Evolutionary conservation across 2,113 vertebrate species (phyloP).

Genomic region (Plestiodon gilberti): DNA sequence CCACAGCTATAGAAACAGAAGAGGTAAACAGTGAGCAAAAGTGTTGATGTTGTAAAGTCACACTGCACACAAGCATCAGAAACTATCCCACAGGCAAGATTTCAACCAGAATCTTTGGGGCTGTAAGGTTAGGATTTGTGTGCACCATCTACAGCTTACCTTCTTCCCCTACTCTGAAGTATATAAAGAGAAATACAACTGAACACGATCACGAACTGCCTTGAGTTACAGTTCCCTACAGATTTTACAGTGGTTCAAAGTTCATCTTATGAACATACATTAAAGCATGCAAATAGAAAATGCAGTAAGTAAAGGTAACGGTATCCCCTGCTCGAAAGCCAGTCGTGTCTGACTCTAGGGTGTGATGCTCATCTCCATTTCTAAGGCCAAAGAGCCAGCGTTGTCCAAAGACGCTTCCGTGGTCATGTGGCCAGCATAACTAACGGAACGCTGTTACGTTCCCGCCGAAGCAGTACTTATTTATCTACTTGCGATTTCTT

Average conservation of each 20-base stretch:
- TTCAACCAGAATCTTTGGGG: neutral
- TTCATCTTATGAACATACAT: neutral
- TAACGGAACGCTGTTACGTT: too few species aligned
- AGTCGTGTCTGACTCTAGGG: too few species aligned
- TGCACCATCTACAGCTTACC: neutral
- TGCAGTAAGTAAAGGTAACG: too few species aligned
- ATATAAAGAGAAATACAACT: neutral
- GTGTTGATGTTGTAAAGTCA: neutral
- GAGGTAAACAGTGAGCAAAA: slow-evolving; percentile 38
- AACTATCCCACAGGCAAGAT: neutral
- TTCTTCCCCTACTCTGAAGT: neutral
- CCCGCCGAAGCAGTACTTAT: too few species aligned
- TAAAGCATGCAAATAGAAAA: too few species aligned
- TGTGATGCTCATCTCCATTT: too few species aligned
- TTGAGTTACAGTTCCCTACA: neutral
- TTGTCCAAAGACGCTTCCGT: too few species aligned
- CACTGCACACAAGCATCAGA: neutral
- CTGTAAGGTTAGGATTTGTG: neutral
- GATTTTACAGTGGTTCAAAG: neutral
- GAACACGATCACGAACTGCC: neutral
- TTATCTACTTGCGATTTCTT: too few species aligned
- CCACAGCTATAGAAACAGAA: slow-evolving; percentile 41
- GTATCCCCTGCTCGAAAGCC: too few species aligned
- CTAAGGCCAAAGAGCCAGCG: too few species aligned
- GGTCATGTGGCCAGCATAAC: too few species aligned